These are phyloP conservation scores for Pagetopsis macropterus DNA, from an alignment of 2,797 vertebrate genomes.

Conservation along the genomic window DNA sequence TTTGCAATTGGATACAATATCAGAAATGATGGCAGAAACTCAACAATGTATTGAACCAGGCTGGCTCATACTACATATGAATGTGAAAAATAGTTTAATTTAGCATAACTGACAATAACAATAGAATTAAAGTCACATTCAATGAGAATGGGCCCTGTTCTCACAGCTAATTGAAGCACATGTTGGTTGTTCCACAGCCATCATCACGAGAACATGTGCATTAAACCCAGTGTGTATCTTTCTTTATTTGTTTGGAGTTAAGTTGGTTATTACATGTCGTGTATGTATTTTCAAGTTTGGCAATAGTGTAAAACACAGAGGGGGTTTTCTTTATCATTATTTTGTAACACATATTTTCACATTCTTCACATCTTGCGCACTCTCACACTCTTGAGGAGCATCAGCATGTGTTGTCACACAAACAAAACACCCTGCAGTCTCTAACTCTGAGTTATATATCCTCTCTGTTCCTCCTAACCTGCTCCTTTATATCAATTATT, in stretches of 20 bases:
- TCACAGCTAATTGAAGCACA: not conserved
- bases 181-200: not conserved
- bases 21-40: not conserved
- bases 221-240: not conserved
- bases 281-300: slow-evolving; percentile 7
- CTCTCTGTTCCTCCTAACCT: slow-evolving; percentile 33
- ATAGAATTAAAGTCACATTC: not conserved
- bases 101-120: not conserved
- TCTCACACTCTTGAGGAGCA: slow-evolving; percentile 23
- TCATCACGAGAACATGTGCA: not conserved
- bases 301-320: not conserved
- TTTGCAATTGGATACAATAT: not conserved
- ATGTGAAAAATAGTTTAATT: not conserved
- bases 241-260: not conserved
- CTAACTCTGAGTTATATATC: slow-evolving; percentile 52
- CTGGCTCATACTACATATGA: not conserved
- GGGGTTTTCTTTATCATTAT: slow-evolving; percentile 9
- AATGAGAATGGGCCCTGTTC: not conserved
- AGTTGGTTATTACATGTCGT: slow-evolving; percentile 4
- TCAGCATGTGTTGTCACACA: slow-evolving; percentile 31
- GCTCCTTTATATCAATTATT: slow-evolving; percentile 69
- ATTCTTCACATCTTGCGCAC: slow-evolving; percentile 25
- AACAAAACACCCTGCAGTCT: slow-evolving; percentile 48
- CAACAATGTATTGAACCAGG: not conserved
- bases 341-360: slow-evolving; percentile 31